Base-by-base conservation (phyloP, 2,888 invertebrate species). In the Sialis lutaria region DNA sequence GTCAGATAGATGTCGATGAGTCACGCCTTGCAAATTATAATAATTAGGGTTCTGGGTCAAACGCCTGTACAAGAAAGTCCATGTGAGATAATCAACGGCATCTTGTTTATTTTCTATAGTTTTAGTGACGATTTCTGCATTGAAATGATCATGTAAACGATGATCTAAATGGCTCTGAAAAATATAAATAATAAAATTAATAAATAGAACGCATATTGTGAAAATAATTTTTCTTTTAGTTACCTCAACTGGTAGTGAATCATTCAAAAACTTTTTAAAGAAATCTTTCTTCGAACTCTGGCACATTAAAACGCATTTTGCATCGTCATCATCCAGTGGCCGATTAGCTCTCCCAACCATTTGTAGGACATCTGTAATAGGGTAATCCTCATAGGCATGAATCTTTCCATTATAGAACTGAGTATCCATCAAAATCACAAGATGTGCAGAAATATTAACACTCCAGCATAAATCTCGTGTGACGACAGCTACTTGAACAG, bases 21-120 rank as follows among this genome's bases (percentile, higher is more conserved):
- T 89, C 1, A 96, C 89, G 1, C 95, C 93, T 66, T 97, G 96
- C 42, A 98, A 70, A 61, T 95, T 96, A 66, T 99, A 99, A 62
- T 99, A 99, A 67, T 99, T 99, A 0, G 98, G 98, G 69, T 99
- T 99, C 70, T 97, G 96, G 1, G 98, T 96, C 57, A 98, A 76
- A 43, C 98, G 72, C 4, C 97, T 73, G 64, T 99, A 99, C 8
- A 99, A 70, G 73, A 98, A 93, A 0, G 97, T 98, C 98, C 98
- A 99, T 0, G 98, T 99, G 13, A 99, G 72, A 60, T 98, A 98
- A 71, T 99, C 98, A 0, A 99, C 97, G 0, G 97, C 97, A 61
- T 99, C 98, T 64, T 99, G 98, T 61, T 99, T 99, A 70, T 98
- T 98, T 69, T 98, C 98, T 56, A 99, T 93, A 0, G 97, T 98